Evolutionary conservation across 2,888 invertebrate species (phyloP).

Genomic region (Marronus borbonicus): DNA sequence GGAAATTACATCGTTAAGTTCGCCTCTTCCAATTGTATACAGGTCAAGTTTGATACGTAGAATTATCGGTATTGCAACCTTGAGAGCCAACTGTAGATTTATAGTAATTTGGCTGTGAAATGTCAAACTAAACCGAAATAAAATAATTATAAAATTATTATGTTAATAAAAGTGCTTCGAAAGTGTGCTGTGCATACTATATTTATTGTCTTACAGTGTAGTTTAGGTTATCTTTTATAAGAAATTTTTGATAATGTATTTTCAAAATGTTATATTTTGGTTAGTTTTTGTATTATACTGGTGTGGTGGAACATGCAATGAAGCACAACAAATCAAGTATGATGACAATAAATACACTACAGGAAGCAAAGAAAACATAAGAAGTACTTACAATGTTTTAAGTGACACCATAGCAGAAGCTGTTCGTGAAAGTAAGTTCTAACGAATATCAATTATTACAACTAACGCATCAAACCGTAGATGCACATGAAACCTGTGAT

Average conservation of each 20-base stretch:
- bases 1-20: neutral
- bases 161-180: slow-evolving; percentile 59
- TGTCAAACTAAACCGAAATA: slow-evolving; percentile 64
- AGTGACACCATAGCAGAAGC: slow-evolving; percentile 75
- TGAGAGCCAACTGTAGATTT: slow-evolving; percentile 55
- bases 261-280: slow-evolving; percentile 64
- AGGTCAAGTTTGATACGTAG: slow-evolving; percentile 25
- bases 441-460: slow-evolving; percentile 7
- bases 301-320: slow-evolving; percentile 59
- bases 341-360: slow-evolving; percentile 52
- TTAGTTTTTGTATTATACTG: slow-evolving; percentile 65
- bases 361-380: slow-evolving; percentile 54
- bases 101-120: slow-evolving; percentile 61
- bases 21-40: slow-evolving; percentile 2
- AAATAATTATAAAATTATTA: slow-evolving; percentile 58
- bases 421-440: slow-evolving; percentile 74
- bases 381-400: slow-evolving; percentile 71
- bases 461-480: slow-evolving; percentile 57
- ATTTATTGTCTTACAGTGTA: slow-evolving; percentile 17
- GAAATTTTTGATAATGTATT: slow-evolving; percentile 57
- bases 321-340: slow-evolving; percentile 55
- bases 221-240: slow-evolving; percentile 30
- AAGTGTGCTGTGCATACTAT: slow-evolving; percentile 37
- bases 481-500: slow-evolving; percentile 70
- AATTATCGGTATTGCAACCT: slow-evolving; percentile 50